Conservation (phyloP, 2,113 vertebrate species). For the Channa maculata region DNA sequence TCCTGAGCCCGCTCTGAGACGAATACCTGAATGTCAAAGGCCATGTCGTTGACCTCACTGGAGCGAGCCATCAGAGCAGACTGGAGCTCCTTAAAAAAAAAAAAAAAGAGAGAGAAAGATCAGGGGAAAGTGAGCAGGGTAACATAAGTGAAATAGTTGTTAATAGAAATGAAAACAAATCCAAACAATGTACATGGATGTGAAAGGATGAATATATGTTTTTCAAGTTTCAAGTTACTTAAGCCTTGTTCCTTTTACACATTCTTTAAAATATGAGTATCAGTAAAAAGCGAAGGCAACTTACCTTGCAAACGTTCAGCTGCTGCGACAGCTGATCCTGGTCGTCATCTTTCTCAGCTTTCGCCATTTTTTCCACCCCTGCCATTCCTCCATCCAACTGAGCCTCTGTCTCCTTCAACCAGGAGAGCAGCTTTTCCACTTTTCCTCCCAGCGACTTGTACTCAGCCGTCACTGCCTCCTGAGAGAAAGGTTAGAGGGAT, state of each 20-base stretch:
- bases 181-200: too few species aligned
- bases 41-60: constrained; percentile 83
- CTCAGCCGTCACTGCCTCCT: constrained; percentile 77
- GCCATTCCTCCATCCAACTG: constrained; percentile 58
- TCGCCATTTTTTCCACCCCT: constrained; percentile 47
- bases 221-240: not conserved
- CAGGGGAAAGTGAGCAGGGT: not conserved
- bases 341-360: constrained; percentile 10
- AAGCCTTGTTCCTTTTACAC: not conserved
- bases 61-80: constrained; percentile 80
- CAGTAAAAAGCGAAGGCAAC: not conserved
- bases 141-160: too few species aligned
- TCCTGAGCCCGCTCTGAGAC: constrained; percentile 92
- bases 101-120: not conserved
- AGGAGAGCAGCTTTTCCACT: constrained; percentile 84
- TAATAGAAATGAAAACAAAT: too few species aligned
- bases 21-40: constrained; percentile 89
- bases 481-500: not conserved
- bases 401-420: constrained; percentile 80
- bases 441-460: constrained; percentile 77
- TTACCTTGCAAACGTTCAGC: constrained; percentile 85
- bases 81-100: constrained; percentile 86
- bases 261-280: too few species aligned
- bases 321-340: constrained; percentile 60
- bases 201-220: not conserved